Evolutionary conservation across 2,797 vertebrate species (phyloP), one percentile per base, ranked within the genome.

Genomic region (Typhlichthys subterraneus): DNA sequence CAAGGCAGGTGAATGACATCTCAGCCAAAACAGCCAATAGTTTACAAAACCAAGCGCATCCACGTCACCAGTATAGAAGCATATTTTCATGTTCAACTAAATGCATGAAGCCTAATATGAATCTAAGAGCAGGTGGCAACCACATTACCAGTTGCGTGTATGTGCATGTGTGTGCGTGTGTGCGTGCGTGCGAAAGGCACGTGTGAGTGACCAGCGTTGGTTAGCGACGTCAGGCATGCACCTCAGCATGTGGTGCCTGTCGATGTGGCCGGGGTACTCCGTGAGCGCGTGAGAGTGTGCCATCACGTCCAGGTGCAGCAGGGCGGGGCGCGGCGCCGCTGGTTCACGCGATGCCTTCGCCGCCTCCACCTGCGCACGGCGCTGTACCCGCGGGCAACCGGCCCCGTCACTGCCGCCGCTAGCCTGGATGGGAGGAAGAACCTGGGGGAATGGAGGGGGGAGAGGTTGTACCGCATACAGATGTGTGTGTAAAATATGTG

Each of bases 391-490:
- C 15, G 76, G 67, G 0, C 64, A 74, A 1, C 12, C 71, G 7
- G 52, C 62, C 0, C 72, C 23, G 49, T 58, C 15, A 31, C 12
- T 17, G 12, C 47, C 77, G 33, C 58, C 50, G 12, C 45, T 73
- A 29, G 82, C 87, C 82, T 76, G 84, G 76, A 99, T 94, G 13
- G 96, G 94, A 9, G 95, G 95, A 70, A 98, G 90, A 0, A 93
- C 94, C 96, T 99, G 82, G 48, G 55, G 3, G 48, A 23, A 54
- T 45, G 17, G 10, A 45, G 58, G 9, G 31, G 13, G 1, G 53
- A 51, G 23, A 17, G 11, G 51, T 5, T 53, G 50, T 15, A 19
- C 1, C 19, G 8, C 52, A 12, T 12, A 12, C 19, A 29, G 19
- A 23, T 12, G 11, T 29, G 10, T 53, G 6, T 23, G 51, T 8